Base-by-base conservation (phyloP, 1,140 invertebrate genomes). In the Temnothorax nylanderi region DNA sequence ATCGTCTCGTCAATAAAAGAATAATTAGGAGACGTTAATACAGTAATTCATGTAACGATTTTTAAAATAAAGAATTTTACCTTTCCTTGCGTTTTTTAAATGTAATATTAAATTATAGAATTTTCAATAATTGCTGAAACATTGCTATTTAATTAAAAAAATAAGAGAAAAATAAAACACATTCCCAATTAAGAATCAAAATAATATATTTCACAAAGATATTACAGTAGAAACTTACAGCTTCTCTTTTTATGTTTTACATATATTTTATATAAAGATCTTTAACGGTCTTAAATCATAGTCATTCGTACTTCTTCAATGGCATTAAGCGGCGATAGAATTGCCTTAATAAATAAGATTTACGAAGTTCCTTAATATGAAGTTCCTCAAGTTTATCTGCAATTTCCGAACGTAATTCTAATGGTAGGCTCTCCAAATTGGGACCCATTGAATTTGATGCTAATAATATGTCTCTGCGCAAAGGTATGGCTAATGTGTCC, bases 351-450 rank as follows among this genome's bases (percentile, higher is more conserved):
- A 16, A 54, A 51, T 16, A 37, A 37, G 18, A 8, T 11, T 49
- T n/a, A 26, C 11, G n/a, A 72, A 72, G n/a, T 11, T n/a, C n/a
- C 49, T n/a, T n/a, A n/a, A n/a, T n/a, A n/a, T n/a, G n/a, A n/a
- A n/a, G n/a, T n/a, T n/a, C n/a, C n/a, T n/a, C n/a, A n/a, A n/a
- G n/a, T n/a, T n/a, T n/a, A n/a, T n/a, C n/a, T n/a, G 80, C 16
- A 37, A 94, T 94, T 76, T 86, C 74, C 0, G 77, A 2, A 65
- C 77, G 87, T 3, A 94, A 60, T 71, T 94, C 94, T 7, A 60
- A 49, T 11, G 94, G 94, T 13, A 94, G n/a, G 2, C 92, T 86
- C 13, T 69, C 58, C 13, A 94, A 72, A 89, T 91, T 90, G 10
- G 94, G 91, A 76, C 90, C 86, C n/a, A 84, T 89, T 5, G 92